phyloP scores from a whole-genome alignment of 2,797 vertebrate genomes.

The Tolypeutes matacus region DNA sequence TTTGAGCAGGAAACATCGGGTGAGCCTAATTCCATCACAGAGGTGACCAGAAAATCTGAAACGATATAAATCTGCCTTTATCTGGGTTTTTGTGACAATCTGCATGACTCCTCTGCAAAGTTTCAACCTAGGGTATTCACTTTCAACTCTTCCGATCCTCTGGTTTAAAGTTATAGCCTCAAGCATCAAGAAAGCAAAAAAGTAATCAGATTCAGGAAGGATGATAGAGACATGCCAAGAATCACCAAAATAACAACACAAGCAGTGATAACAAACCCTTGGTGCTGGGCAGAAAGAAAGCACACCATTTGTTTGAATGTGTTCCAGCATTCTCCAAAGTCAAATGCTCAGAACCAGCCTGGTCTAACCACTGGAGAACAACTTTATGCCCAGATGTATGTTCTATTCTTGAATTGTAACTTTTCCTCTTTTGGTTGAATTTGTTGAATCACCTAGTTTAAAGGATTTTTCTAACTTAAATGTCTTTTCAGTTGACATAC shows the following conservation, averaged over 20 bases:
- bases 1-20: not conserved
- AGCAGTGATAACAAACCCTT: not conserved
- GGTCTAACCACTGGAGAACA: not conserved
- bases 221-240: not conserved
- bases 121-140: not conserved
- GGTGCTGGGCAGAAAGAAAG: not conserved
- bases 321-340: not conserved
- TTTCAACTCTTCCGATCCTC: not conserved
- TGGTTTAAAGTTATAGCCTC: not conserved
- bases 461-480: conserved; percentile 57
- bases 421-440: conserved; percentile 24
- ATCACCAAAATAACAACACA: not conserved
- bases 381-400: not conserved
- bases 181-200: conserved; percentile 8
- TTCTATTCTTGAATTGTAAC: conserved; percentile 31
- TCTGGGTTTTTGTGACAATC: not conserved
- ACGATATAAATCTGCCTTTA: not conserved
- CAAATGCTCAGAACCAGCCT: not conserved
- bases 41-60: not conserved
- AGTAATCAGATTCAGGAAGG: not conserved
- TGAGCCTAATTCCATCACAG: not conserved
- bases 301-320: not conserved
- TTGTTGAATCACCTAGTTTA: conserved; percentile 49
- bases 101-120: not conserved
- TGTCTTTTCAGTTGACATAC: not conserved